Evolutionary conservation across 1,140 invertebrate genomes (phyloP), one percentile per base, ranked within the genome.

Genomic region (Helicoverpa zea): DNA sequence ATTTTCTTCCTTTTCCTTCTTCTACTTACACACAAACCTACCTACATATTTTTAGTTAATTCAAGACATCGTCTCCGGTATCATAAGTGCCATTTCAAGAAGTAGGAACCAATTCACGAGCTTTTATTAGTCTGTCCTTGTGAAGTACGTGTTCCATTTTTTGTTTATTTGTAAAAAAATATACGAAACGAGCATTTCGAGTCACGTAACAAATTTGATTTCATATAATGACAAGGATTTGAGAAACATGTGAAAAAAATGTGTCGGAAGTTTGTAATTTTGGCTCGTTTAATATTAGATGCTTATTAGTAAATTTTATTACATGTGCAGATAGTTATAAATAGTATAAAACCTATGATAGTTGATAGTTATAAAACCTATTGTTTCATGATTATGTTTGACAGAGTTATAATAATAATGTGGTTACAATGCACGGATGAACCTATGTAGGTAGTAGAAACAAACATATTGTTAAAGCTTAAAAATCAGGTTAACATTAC

Each of bases 181-280:
- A 54, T 35, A 72, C 23, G 11, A 47, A 61, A 75, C 56, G 35
- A 29, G 30, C 9, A 29, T 47, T 51, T 14, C 43, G 56, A 75
- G 73, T 75, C 73, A 75, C 73, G 73, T 75, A 75, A 51, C 56
- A 61, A 23, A 75, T 75, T 75, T 49, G 73, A 75, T 75, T 75
- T 49, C 12, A 23, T 72, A 12, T 72, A 72, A 72, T 72, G 29
- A 56, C 51, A 72, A 72, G 52, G 29, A 72, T 72, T 29, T 70
- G 66, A 29, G 14, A 12, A 16, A 47, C 7, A 64, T 10, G 2
- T 10, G 35, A 35, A 47, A 56, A 72, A 72, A 56, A 56, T 13
- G 9, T 72, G 14, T 35, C 13, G 51, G 66, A 52, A 52, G 12
- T 63, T 63, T 63, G 13, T 70, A 52, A 70, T 66, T 49, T 66